Percentiles rank a stretch among this genome's conserved stretches.
Conservation (phyloP, 2,888 invertebrate genomes). For the Erebia aethiops region DNA sequence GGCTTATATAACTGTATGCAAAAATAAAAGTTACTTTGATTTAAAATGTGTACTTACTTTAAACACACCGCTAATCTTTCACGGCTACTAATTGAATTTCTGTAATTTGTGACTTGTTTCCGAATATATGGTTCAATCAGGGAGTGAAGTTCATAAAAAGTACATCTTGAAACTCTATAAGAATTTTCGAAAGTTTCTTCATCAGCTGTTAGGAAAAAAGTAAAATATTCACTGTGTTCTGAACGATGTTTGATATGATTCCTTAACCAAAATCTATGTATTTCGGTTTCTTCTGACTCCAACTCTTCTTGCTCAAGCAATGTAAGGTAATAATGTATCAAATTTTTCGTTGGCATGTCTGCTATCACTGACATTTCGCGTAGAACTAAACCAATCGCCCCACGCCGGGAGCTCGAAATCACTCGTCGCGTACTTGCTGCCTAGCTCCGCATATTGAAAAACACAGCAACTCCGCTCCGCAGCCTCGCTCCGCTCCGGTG, state of each 20-base stretch:
- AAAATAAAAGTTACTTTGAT: slow-evolving; percentile 36
- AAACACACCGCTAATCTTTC: slow-evolving; percentile 37
- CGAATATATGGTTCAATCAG: slow-evolving; percentile 35
- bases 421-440: too few relatives aligned
- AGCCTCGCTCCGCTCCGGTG: too few relatives aligned
- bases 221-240: slow-evolving; percentile 39
- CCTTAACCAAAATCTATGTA: slow-evolving; percentile 37
- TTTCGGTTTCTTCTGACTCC: slow-evolving; percentile 24
- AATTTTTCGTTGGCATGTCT: too few relatives aligned
- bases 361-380: neutral
- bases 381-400: slow-evolving; percentile 16
- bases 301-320: slow-evolving; percentile 24
- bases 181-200: slow-evolving; percentile 41
- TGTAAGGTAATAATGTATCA: slow-evolving; percentile 1
- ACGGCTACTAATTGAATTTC: slow-evolving; percentile 37
- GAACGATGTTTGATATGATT: slow-evolving; percentile 39
- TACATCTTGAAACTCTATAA: slow-evolving; percentile 34
- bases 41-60: slow-evolving; percentile 41
- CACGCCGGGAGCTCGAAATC: too few relatives aligned
- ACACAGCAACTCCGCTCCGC: too few relatives aligned
- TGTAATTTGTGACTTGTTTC: slow-evolving; percentile 38
- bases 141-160: slow-evolving; percentile 36
- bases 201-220: slow-evolving; percentile 40
- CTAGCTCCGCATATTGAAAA: too few relatives aligned
- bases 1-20: slow-evolving; percentile 9